Evolutionary conservation across 1,140 invertebrate genomes (phyloP).

Genomic region (Caenorhabditis brenneri): DNA sequence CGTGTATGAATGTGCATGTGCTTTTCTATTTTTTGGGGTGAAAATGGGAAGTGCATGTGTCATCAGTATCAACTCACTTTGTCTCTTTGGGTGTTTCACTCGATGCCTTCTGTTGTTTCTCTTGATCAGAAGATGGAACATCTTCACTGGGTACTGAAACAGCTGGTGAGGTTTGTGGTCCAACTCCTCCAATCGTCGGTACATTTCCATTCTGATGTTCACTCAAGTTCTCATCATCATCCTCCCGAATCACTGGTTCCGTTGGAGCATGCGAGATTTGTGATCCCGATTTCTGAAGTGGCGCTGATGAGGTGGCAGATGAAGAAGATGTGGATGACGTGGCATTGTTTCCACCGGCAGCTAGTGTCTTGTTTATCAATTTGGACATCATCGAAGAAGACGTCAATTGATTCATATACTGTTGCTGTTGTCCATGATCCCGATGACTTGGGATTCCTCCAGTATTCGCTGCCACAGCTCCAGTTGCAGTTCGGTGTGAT

Average conservation of each 20-base stretch:
- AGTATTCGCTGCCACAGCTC: background rate
- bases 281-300: constrained; percentile 64
- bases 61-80: constrained; percentile 17
- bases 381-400: constrained; percentile 28
- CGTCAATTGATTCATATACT: constrained; percentile 27
- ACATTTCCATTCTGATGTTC: constrained; percentile 42
- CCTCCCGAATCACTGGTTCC: constrained; percentile 70
- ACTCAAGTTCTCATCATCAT: constrained; percentile 65
- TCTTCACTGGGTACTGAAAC: background rate
- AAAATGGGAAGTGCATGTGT: background rate
- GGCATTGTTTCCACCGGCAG: constrained; percentile 22
- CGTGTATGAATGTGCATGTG: background rate
- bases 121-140: background rate
- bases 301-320: constrained; percentile 54
- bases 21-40: background rate
- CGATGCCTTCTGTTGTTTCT: constrained; percentile 8
- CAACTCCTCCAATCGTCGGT: constrained; percentile 40
- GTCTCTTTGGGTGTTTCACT: constrained; percentile 35
- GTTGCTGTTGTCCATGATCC: constrained; percentile 7
- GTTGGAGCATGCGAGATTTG: constrained; percentile 67
- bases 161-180: background rate
- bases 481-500: constrained; percentile 2
- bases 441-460: constrained; percentile 15
- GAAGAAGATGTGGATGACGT: constrained; percentile 57
- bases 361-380: constrained; percentile 12